Evolutionary conservation across 2,113 vertebrate genomes (phyloP).

Genomic region (Glaucidium brasilianum): DNA sequence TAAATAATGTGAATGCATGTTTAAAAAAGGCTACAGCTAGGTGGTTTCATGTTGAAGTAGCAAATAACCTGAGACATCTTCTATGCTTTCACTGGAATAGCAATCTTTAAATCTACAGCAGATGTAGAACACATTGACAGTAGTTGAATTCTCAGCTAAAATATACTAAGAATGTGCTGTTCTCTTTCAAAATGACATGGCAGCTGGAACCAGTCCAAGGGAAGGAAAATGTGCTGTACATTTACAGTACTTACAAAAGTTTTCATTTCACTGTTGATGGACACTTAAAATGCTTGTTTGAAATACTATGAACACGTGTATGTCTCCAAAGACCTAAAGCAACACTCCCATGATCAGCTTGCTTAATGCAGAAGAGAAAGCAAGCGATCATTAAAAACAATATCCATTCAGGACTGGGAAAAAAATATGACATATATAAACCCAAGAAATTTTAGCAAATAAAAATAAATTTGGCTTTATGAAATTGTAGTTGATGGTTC

Average conservation of each 20-base stretch:
- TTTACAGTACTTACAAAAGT: constrained; percentile 68
- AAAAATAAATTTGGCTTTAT: neutral
- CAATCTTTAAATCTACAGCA: constrained; percentile 59
- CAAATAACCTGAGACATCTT: constrained; percentile 75
- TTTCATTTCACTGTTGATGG: constrained; percentile 28
- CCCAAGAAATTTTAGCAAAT: neutral
- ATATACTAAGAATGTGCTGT: constrained; percentile 50
- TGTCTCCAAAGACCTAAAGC: constrained; percentile 12
- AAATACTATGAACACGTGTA: constrained; percentile 1
- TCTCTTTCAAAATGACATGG: constrained; percentile 52
- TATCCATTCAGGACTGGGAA: neutral
- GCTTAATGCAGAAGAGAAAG: constrained; percentile 25
- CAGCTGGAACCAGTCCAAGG: constrained; percentile 59
- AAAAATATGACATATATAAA: neutral
- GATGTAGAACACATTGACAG: constrained; percentile 46
- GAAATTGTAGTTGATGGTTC: neutral
- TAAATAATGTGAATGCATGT: constrained; percentile 54
- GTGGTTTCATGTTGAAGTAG: constrained; percentile 70
- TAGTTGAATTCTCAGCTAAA: constrained; percentile 45
- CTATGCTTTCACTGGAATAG: constrained; percentile 60
- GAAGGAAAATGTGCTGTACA: constrained; percentile 56
- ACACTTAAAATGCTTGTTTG: constrained; percentile 42
- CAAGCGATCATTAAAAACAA: neutral
- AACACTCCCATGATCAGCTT: constrained; percentile 4
- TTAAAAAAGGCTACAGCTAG: constrained; percentile 64